Conservation (phyloP, 2,797 vertebrate genomes). For the Iguana delicatissima region DNA sequence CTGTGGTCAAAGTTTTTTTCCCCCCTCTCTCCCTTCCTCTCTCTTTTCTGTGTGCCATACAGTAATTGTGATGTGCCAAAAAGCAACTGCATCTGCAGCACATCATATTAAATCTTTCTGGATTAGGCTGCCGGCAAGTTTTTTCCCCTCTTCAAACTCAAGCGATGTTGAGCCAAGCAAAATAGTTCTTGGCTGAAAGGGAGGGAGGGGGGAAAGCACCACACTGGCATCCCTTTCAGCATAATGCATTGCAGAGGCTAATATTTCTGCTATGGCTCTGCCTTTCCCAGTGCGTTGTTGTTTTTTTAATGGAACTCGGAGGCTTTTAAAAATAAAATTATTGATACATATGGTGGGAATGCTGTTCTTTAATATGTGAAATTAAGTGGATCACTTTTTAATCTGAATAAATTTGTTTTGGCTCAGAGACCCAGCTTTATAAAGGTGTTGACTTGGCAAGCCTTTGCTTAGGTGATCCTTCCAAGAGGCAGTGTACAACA, state of each 20-base stretch:
- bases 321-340: constrained; percentile 72
- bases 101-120: constrained; percentile 83
- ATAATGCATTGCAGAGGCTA: constrained; percentile 66
- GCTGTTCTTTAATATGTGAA: constrained; percentile 52
- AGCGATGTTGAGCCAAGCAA: constrained; percentile 78
- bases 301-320: constrained; percentile 69
- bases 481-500: constrained; percentile 12
- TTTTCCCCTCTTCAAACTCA: constrained; percentile 66
- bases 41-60: constrained; percentile 73
- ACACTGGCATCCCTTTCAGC: constrained; percentile 78
- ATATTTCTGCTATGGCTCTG: constrained; percentile 65
- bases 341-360: constrained; percentile 61
- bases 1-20: constrained; percentile 77
- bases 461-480: constrained; percentile 20
- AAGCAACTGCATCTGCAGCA: constrained; percentile 77
- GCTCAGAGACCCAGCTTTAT: constrained; percentile 12
- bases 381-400: constrained; percentile 51
- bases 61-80: constrained; percentile 78
- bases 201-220: constrained; percentile 66
- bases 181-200: constrained; percentile 77
- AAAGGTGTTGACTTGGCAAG: constrained; percentile 4
- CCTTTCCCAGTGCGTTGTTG: constrained; percentile 40
- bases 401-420: constrained; percentile 53
- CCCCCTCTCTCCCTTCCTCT: not conserved
- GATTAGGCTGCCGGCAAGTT: constrained; percentile 69